Conservation (phyloP, 1,140 invertebrate genomes). For the Zaprionus tsacasi region DNA sequence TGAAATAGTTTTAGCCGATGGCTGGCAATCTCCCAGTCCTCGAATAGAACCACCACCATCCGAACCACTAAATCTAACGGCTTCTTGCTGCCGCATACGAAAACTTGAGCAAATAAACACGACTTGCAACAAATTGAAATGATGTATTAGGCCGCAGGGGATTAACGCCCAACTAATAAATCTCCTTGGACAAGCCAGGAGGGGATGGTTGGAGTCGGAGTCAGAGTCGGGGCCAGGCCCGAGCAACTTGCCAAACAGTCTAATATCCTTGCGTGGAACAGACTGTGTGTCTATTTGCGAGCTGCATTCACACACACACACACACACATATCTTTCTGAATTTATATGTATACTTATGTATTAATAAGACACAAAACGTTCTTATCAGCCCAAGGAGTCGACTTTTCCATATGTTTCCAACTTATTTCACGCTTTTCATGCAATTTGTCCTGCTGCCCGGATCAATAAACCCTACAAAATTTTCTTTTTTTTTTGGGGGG, state of each 20-base stretch:
- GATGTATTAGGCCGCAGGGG: constrained; percentile 81
- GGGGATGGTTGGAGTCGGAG: neutral
- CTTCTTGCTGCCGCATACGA: constrained; percentile 6
- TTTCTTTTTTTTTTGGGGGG: constrained; percentile 1
- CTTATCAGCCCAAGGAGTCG: constrained; percentile 34
- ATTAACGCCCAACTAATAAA: constrained; percentile 82
- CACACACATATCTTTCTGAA: neutral
- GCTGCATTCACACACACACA: neutral
- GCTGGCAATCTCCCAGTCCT: constrained; percentile 44
- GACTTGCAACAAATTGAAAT: constrained; percentile 82
- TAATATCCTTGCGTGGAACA: neutral
- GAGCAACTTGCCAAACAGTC: constrained; percentile 23
- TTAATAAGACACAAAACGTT: constrained; percentile 69
- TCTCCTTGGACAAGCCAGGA: constrained; percentile 50
- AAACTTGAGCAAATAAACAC: constrained; percentile 77
- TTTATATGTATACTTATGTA: constrained; percentile 42
- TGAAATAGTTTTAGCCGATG: constrained; percentile 68
- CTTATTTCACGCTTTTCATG: constrained; percentile 75
- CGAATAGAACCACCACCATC: neutral
- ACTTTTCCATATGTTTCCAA: constrained; percentile 65
- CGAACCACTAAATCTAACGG: neutral
- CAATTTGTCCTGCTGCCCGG: constrained; percentile 68
- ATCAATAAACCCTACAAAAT: constrained; percentile 64
- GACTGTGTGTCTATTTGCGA: neutral
- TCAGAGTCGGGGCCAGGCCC: neutral